Evolutionary conservation across 2,113 vertebrate species (phyloP).

Genomic region (Ammodytes dubius): DNA sequence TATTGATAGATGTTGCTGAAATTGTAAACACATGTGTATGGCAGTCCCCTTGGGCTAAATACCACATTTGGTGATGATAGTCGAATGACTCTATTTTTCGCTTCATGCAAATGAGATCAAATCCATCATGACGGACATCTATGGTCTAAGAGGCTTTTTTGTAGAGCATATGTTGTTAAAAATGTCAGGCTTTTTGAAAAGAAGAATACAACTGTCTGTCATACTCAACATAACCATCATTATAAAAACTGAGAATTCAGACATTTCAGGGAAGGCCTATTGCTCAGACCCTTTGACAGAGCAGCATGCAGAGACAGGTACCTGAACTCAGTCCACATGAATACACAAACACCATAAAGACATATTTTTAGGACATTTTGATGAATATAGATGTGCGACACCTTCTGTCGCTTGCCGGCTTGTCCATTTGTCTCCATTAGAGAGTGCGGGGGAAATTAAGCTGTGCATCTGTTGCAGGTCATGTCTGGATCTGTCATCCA

Average conservation of each 20-base stretch:
- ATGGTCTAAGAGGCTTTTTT: no score
- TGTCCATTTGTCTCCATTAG: slow-evolving; percentile 82
- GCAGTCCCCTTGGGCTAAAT: no score
- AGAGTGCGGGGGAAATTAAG: slow-evolving; percentile 74
- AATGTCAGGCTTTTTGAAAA: no score
- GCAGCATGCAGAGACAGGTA: slow-evolving; percentile 19
- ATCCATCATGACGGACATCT: no score
- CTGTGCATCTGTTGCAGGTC: slow-evolving; percentile 79
- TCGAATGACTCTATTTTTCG: no score
- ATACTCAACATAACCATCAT: no score
- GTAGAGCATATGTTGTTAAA: no score
- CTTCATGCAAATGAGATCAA: no score
- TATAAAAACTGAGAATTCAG: neutral
- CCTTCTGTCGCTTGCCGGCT: slow-evolving; percentile 69
- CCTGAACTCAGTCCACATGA: neutral
- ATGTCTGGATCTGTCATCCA: slow-evolving; percentile 68
- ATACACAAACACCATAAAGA: slow-evolving; percentile 39
- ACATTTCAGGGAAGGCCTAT: neutral
- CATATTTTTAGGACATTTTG: slow-evolving; percentile 33
- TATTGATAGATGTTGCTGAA: no score
- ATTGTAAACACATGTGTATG: no score
- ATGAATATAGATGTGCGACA: slow-evolving; percentile 72
- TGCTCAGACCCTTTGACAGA: neutral
- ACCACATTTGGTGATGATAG: no score
- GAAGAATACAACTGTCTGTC: neutral